Evolutionary conservation across 2,113 vertebrate genomes (phyloP), one percentile per base, ranked within the genome.

Genomic region (Leucosticte australis): DNA sequence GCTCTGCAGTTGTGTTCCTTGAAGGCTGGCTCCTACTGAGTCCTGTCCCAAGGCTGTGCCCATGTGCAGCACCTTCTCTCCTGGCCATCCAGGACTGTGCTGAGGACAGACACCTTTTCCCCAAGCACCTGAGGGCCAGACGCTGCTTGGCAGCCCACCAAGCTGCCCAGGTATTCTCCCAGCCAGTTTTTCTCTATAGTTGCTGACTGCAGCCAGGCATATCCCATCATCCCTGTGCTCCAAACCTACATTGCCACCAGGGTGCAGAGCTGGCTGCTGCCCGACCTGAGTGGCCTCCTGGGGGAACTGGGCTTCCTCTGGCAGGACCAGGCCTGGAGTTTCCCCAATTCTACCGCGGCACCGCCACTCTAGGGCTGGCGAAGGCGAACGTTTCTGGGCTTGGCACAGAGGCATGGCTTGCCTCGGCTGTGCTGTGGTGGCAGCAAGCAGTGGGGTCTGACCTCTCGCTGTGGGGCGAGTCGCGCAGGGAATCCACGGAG

Each of bases 381-480:
- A 33, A 69, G 13, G 18, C 19, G 33, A 86, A 53, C 3, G 0
- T 7, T 55, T 70, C 18, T 49, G 28, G 10, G 33, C 14, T 56
- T 2, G 6, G 63, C 55, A 15, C 33, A 56, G 57, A 65, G 13
- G 46, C 41, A 26, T 0, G 4, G 70, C 20, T 75, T 0, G 10
- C 7, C n/a, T 56, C 46, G 44, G 69, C 41, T 19, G 47, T 21
- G 50, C 60, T 4, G 0, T 9, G 53, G 35, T 0, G 3, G 69
- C 49, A 69, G 15, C 13, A 11, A 41, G 39, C 73, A 59, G 71
- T 59, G 52, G 90, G 89, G 7, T 97, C 97, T 97, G 98, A 99
- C 99, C 99, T 99, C 98, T 99, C 99, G 28, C 99, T 99, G 97
- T 99, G 99, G 2, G 99, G 99, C 17, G 99, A 99, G 98, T 99